Evolutionary conservation across 1,140 invertebrate species (phyloP).

Genomic region (Semibalanus balanoides): DNA sequence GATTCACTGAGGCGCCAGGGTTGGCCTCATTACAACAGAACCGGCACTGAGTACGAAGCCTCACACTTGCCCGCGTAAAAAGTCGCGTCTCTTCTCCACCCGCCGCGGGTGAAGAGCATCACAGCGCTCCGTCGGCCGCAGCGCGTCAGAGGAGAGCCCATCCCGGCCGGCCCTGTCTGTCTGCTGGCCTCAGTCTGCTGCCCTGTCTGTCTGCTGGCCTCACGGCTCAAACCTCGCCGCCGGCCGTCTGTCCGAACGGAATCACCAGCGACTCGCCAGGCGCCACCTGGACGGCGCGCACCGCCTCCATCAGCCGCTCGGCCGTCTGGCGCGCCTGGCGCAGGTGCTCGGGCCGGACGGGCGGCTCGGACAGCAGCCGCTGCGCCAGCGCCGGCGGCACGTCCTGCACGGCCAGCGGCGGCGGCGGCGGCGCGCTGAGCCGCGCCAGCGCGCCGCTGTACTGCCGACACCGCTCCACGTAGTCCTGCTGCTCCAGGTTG

Average conservation of each 20-base stretch:
- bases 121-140: too few relatives aligned
- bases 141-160: too few relatives aligned
- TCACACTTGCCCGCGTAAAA: too few relatives aligned
- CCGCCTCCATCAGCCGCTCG: neutral
- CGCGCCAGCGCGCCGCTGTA: slow-evolving; percentile 34
- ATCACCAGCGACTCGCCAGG: neutral
- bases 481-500: slow-evolving; percentile 62
- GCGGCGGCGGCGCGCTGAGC: neutral
- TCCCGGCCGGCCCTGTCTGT: too few relatives aligned
- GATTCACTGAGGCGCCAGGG: too few relatives aligned
- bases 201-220: too few relatives aligned
- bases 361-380: neutral
- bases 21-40: too few relatives aligned
- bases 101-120: too few relatives aligned
- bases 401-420: neutral
- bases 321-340: too few relatives aligned
- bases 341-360: neutral
- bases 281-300: neutral
- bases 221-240: neutral
- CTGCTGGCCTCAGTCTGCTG: too few relatives aligned
- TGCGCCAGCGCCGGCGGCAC: neutral
- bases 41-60: too few relatives aligned
- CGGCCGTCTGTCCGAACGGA: neutral
- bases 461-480: slow-evolving; percentile 52
- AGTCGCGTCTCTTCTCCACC: too few relatives aligned